Conservation (phyloP, 2,888 invertebrate species). For the Mesochorus sp. region DNA sequence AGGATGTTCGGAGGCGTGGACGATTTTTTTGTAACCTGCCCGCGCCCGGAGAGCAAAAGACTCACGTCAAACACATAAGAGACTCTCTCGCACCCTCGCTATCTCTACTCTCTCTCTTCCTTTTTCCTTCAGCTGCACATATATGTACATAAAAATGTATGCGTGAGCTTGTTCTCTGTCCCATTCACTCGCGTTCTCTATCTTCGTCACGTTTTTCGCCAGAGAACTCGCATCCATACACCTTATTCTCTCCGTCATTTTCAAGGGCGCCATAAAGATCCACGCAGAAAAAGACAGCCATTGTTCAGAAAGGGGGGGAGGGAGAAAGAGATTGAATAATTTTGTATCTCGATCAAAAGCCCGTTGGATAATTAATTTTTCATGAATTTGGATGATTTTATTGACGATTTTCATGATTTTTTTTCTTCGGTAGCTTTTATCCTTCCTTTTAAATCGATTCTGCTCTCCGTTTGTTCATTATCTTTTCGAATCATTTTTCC, state of each 20-base stretch:
- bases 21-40: conserved; percentile 73
- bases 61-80: conserved; percentile 16
- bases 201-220: conserved; percentile 2
- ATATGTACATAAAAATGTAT: background rate
- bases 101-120: conserved; percentile 50
- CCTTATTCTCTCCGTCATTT: background rate
- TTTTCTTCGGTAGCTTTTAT: conserved; percentile 75
- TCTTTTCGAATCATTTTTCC: background rate
- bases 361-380: conserved; percentile 81
- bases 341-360: conserved; percentile 75
- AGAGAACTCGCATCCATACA: background rate
- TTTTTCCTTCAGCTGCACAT: conserved; percentile 57
- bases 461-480: conserved; percentile 24
- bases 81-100: conserved; percentile 4
- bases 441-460: conserved; percentile 8
- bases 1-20: conserved; percentile 79
- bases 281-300: conserved; percentile 61
- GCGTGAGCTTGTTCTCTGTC: conserved; percentile 11
- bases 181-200: conserved; percentile 35
- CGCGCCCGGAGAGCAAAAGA: conserved; percentile 18
- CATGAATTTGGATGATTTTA: too few relatives aligned
- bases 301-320: conserved; percentile 72
- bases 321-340: conserved; percentile 78
- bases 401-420: too few relatives aligned
- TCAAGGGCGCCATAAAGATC: conserved; percentile 12